phyloP scores from a whole-genome alignment of 2,888 invertebrate genomes.

The Lasioglossum marginatum region DNA sequence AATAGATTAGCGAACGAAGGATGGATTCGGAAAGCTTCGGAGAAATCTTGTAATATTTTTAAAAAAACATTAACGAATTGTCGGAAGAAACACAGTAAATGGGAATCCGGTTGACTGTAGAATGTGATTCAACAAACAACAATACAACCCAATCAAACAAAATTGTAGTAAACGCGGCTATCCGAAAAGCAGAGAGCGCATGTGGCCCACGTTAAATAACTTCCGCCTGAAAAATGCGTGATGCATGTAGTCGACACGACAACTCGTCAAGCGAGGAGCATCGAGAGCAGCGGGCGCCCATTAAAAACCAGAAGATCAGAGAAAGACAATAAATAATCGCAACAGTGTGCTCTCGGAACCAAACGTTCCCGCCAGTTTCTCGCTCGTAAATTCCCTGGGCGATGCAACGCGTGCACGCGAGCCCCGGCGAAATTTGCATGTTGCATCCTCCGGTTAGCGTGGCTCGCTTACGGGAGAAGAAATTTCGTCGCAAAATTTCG shows the following conservation, averaged over 20 bases:
- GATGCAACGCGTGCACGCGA: constrained; percentile 9
- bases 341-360: background rate
- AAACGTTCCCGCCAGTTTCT: background rate
- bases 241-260: background rate
- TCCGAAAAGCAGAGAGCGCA: background rate
- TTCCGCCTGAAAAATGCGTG: background rate
- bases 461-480: constrained; percentile 9
- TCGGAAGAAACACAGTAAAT: too few relatives aligned
- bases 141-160: too few relatives aligned
- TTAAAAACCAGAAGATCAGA: constrained; percentile 1
- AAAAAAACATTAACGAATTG: too few relatives aligned
- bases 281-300: background rate
- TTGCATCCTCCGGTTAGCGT: background rate
- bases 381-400: constrained; percentile 29
- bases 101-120: too few relatives aligned
- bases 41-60: too few relatives aligned
- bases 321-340: constrained; percentile 9
- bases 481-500: constrained; percentile 27
- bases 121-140: too few relatives aligned
- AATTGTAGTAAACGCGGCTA: too few relatives aligned
- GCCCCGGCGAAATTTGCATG: constrained; percentile 23
- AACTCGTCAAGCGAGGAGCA: background rate
- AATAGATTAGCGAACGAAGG: too few relatives aligned
- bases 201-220: background rate
- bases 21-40: too few relatives aligned